Evolutionary conservation across 2,888 invertebrate genomes (phyloP).

Genomic region (Mythimna vitellina): DNA sequence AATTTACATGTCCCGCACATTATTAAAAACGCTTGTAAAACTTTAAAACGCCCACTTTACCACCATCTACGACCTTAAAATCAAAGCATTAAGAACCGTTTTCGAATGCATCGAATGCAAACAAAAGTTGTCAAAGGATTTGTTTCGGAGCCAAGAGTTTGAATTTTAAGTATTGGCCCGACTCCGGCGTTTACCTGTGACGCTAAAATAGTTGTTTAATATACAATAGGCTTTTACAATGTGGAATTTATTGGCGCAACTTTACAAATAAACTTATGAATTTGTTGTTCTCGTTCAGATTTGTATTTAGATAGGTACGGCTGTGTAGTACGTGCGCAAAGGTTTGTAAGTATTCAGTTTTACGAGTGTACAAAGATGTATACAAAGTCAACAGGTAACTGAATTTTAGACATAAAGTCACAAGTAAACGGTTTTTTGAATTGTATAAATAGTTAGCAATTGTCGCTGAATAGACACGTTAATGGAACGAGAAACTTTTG

Average conservation of each 20-base stretch:
- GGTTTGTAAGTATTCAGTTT: background rate
- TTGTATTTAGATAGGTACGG: conserved; percentile 17
- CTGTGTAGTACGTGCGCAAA: background rate
- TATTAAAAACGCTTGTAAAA: conserved; percentile 86
- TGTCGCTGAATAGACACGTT: too few species aligned
- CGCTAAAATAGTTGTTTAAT: conserved; percentile 67
- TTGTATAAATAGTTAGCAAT: background rate
- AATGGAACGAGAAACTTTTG: background rate
- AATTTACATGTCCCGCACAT: conserved; percentile 87
- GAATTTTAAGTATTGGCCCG: conserved; percentile 72
- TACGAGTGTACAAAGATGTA: too few species aligned
- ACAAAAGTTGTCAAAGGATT: conserved; percentile 59
- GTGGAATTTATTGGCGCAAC: conserved; percentile 61
- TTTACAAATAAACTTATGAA: conserved; percentile 54
- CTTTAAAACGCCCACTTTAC: conserved; percentile 54
- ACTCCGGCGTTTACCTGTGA: conserved; percentile 64
- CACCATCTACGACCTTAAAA: conserved; percentile 58
- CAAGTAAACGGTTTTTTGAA: background rate
- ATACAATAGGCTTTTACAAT: conserved; percentile 66
- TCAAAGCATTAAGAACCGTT: conserved; percentile 53
- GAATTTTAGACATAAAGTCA: background rate
- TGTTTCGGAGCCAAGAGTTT: conserved; percentile 68
- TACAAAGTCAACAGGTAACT: background rate
- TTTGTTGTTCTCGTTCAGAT: conserved; percentile 47
- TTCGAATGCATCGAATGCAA: conserved; percentile 49